phyloP scores from a whole-genome alignment of 2,113 vertebrate species.

The Oxyruncus cristatus region DNA sequence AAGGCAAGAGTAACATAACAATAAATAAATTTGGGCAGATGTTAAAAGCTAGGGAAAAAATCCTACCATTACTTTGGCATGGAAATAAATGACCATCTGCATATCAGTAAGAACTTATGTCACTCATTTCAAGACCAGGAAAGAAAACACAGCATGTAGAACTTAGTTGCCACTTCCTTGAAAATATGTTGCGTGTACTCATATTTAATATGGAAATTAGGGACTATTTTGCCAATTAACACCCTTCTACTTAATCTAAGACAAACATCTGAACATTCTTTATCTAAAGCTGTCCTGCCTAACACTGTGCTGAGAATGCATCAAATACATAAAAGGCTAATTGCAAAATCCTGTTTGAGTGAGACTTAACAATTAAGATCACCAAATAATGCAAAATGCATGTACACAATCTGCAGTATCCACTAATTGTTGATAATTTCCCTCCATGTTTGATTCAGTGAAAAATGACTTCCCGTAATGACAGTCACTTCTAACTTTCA shows the following conservation, averaged over 20 bases:
- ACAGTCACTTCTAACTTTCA: not conserved
- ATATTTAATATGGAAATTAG: constrained; percentile 12
- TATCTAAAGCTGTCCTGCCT: constrained; percentile 19
- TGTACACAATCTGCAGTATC: not conserved
- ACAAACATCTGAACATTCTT: constrained; percentile 32
- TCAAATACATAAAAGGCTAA: constrained; percentile 27
- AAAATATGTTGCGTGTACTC: not conserved
- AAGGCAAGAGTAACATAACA: constrained; percentile 10
- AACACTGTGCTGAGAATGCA: not conserved
- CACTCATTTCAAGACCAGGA: not conserved
- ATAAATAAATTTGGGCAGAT: constrained; percentile 20
- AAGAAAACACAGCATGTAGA: not conserved
- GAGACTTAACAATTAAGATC: constrained; percentile 36
- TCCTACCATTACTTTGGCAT: not conserved
- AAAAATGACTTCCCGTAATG: not conserved
- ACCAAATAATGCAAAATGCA: not conserved
- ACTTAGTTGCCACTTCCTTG: not conserved
- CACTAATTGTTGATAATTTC: constrained; percentile 19
- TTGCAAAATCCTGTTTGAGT: constrained; percentile 11
- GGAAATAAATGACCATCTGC: constrained; percentile 49
- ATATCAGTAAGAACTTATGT: not conserved
- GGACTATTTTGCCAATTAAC: constrained; percentile 48
- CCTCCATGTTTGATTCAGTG: not conserved
- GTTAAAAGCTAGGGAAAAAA: constrained; percentile 29
- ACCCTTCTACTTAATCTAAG: constrained; percentile 40